Percentiles rank a stretch among this genome's conserved stretches.
Conservation (phyloP, 2,113 vertebrate genomes). For the Physeter macrocephalus region DNA sequence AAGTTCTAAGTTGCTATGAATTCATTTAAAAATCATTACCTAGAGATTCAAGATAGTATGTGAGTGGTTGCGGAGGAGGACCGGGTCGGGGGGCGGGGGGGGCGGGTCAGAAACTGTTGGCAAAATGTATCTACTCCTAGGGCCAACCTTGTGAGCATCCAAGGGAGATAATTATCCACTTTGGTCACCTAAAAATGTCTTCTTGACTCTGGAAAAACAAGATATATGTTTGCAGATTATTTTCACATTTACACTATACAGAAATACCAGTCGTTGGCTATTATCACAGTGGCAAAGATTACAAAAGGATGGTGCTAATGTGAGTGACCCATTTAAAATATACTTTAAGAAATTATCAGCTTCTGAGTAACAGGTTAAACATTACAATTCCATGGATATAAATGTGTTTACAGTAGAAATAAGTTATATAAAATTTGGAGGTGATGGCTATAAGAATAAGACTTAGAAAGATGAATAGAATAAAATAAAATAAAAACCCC, state of each 20-base stretch:
- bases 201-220: background rate
- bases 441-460: background rate
- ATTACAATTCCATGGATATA: background rate
- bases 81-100: fast-evolving
- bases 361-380: background rate
- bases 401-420: background rate
- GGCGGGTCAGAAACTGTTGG: background rate
- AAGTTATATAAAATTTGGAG: background rate
- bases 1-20: background rate
- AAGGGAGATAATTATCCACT: background rate
- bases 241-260: background rate
- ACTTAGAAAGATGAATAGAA: background rate
- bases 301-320: background rate
- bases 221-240: background rate
- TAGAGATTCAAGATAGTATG: background rate
- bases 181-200: background rate
- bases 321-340: background rate
- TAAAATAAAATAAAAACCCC: background rate
- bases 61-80: background rate
- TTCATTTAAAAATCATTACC: background rate
- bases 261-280: background rate
- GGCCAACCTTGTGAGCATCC: background rate
- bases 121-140: background rate
- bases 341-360: background rate
- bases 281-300: background rate